phyloP scores from a whole-genome alignment of 2,113 vertebrate genomes.

The Pholis gunnellus region DNA sequence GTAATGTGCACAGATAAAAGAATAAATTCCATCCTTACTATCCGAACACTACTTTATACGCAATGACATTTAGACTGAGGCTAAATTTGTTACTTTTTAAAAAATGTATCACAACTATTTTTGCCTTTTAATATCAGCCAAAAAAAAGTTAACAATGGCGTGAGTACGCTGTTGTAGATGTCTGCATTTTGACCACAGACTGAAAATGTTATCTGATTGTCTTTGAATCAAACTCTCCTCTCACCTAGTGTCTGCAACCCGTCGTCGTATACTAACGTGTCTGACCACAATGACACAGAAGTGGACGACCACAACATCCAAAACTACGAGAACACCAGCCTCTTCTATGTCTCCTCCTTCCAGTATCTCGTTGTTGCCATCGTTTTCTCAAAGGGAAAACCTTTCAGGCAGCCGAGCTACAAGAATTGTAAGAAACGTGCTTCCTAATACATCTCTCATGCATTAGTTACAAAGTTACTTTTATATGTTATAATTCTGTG shows the following conservation, averaged over 20 bases:
- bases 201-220: not conserved
- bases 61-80: no score
- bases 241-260: slow-evolving; percentile 86
- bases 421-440: slow-evolving; percentile 89
- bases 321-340: slow-evolving; percentile 96
- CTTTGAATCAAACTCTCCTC: slow-evolving; percentile 9
- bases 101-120: not conserved
- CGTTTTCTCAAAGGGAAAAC: slow-evolving; percentile 98
- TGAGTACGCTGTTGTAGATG: not conserved
- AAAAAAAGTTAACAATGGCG: not conserved
- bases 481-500: slow-evolving; percentile 4
- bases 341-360: slow-evolving; percentile 97
- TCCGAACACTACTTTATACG: no score
- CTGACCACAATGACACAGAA: slow-evolving; percentile 80
- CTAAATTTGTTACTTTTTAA: not conserved
- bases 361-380: slow-evolving; percentile 98
- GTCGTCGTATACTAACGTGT: slow-evolving; percentile 72
- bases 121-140: not conserved
- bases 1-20: not conserved
- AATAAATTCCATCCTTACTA: no score
- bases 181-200: not conserved
- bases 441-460: not conserved
- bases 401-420: slow-evolving; percentile 97
- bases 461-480: not conserved
- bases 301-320: slow-evolving; percentile 89